phyloP scores from a whole-genome alignment of 2,797 vertebrate species.

The Sandelia bainsii region DNA sequence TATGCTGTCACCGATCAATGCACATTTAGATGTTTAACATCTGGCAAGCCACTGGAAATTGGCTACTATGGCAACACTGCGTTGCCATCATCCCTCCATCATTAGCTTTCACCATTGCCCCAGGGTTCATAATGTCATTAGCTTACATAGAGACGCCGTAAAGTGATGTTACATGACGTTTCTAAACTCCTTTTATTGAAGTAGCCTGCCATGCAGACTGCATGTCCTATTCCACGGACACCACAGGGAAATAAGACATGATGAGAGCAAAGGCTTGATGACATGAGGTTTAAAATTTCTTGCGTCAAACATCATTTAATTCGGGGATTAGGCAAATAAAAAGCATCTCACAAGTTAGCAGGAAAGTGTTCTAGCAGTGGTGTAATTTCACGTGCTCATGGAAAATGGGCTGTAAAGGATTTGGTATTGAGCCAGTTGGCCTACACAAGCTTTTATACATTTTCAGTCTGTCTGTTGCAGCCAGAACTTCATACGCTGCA shows the following conservation, averaged over 20 bases:
- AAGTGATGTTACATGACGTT: slow-evolving; percentile 89
- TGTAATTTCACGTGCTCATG: slow-evolving; percentile 91
- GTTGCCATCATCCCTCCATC: slow-evolving; percentile 96
- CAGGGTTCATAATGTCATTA: slow-evolving; percentile 88
- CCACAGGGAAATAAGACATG: slow-evolving; percentile 96
- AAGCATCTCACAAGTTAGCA: slow-evolving; percentile 88
- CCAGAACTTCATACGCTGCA: slow-evolving; percentile 31
- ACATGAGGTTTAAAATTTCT: slow-evolving; percentile 86
- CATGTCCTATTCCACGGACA: slow-evolving; percentile 96
- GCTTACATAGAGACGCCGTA: slow-evolving; percentile 67
- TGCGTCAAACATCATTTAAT: slow-evolving; percentile 94
- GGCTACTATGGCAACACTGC: slow-evolving; percentile 94
- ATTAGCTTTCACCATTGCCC: slow-evolving; percentile 89
- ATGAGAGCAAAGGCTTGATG: slow-evolving; percentile 90
- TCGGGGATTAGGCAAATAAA: slow-evolving; percentile 95
- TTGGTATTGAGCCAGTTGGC: slow-evolving; percentile 57
- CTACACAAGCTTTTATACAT: slow-evolving; percentile 34
- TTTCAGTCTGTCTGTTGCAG: slow-evolving; percentile 41
- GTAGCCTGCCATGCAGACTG: slow-evolving; percentile 90
- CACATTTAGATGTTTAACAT: slow-evolving; percentile 96
- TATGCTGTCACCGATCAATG: slow-evolving; percentile 96
- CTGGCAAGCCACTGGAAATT: slow-evolving; percentile 98
- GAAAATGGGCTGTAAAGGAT: slow-evolving; percentile 93
- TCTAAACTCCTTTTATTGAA: slow-evolving; percentile 93
- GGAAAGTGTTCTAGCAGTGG: slow-evolving; percentile 88